A percentile compares a stretch with the other conserved stretches of the same genome.
Evolutionary conservation across 2,888 invertebrate genomes (phyloP).

Genomic region (Cyclophora albipunctata): DNA sequence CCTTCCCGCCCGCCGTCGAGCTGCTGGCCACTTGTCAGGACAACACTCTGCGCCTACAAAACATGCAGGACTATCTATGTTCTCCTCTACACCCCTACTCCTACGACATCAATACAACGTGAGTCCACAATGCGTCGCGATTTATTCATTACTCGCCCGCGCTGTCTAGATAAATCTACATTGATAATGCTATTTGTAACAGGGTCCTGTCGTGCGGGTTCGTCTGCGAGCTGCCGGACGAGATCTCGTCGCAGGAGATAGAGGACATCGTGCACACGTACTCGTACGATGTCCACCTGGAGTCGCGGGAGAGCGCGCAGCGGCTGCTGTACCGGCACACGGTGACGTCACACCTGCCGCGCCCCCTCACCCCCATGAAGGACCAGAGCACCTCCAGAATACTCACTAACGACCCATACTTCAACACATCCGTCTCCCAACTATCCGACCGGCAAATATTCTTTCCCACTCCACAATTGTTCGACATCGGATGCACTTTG

Average conservation of each 20-base stretch:
- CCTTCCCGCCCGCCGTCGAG: constrained; percentile 77
- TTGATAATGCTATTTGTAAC: constrained; percentile 11
- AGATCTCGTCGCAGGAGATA: constrained; percentile 54
- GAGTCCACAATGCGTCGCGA: constrained; percentile 22
- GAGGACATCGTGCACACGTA: constrained; percentile 62
- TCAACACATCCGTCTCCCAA: constrained; percentile 73
- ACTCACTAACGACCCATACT: constrained; percentile 74
- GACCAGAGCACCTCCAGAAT: constrained; percentile 71
- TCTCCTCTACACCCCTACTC: constrained; percentile 58
- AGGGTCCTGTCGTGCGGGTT: constrained; percentile 76
- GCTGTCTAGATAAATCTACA: background rate
- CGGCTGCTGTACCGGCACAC: constrained; percentile 60
- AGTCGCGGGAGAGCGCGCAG: constrained; percentile 46
- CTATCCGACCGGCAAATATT: constrained; percentile 72
- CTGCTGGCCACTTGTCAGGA: constrained; percentile 73
- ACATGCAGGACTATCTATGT: constrained; percentile 69
- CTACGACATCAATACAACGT: constrained; percentile 66
- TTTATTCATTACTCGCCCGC: background rate
- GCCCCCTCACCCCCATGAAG: constrained; percentile 45
- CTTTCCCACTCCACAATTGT: constrained; percentile 77
- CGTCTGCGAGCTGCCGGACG: constrained; percentile 67
- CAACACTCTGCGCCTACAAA: constrained; percentile 43
- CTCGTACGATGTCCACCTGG: constrained; percentile 73
- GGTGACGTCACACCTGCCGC: constrained; percentile 41
- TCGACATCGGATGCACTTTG: constrained; percentile 48